Percentiles rank a stretch among this genome's conserved stretches.
Evolutionary conservation across 2,797 vertebrate genomes (phyloP).

Genomic region (Anas capensis): DNA sequence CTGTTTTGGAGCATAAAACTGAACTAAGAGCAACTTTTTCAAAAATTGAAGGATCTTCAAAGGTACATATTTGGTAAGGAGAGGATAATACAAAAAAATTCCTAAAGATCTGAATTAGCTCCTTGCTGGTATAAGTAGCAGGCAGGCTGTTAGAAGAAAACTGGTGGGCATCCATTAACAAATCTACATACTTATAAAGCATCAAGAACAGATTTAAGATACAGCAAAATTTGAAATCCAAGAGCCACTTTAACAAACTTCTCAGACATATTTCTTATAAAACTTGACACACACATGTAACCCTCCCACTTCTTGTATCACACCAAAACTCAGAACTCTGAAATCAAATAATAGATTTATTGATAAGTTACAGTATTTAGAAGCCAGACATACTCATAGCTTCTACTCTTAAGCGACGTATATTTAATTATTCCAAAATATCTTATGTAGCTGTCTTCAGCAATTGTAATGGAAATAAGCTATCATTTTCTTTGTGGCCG

Average conservation of each 20-base stretch:
- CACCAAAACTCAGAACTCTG: conserved; percentile 25
- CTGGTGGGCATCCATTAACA: background rate
- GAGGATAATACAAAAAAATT: accelerated
- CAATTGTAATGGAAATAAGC: background rate
- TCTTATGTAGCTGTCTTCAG: background rate
- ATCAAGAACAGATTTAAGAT: background rate
- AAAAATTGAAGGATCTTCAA: background rate
- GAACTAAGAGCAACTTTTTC: background rate
- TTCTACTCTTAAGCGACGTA: conserved; percentile 61
- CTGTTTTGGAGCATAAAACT: background rate
- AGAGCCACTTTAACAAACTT: background rate
- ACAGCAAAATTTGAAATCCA: background rate
- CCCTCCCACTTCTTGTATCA: background rate
- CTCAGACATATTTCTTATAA: accelerated
- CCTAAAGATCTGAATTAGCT: background rate
- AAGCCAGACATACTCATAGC: conserved; percentile 61
- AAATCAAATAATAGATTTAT: conserved; percentile 78
- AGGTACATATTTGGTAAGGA: background rate
- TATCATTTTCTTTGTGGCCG: conserved; percentile 26
- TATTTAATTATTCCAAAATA: conserved; percentile 61
- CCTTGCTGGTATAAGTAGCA: background rate
- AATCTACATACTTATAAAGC: background rate
- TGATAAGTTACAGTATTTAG: conserved; percentile 74
- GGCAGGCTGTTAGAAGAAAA: background rate
- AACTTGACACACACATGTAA: background rate